Evolutionary conservation across 2,888 invertebrate species (phyloP).

Genomic region (Cosmorhoe ocellata): DNA sequence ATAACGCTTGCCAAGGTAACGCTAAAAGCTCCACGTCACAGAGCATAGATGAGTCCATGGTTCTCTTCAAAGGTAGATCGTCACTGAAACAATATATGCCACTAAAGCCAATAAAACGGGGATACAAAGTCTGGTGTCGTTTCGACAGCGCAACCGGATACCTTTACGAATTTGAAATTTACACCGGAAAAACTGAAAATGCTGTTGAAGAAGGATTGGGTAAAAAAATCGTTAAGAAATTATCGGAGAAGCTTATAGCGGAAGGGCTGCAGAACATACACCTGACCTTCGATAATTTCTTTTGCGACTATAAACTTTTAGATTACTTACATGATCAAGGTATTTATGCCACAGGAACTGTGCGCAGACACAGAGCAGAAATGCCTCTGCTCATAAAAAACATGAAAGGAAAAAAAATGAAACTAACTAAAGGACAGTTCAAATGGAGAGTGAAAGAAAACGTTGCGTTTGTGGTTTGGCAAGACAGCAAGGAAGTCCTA

Average conservation of each 20-base stretch:
- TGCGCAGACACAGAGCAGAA: conserved; percentile 24
- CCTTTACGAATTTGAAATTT: background rate
- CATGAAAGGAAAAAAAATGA: conserved; percentile 22
- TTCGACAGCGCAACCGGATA: conserved; percentile 24
- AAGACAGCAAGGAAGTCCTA: conserved; percentile 33
- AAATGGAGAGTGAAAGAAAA: conserved; percentile 35
- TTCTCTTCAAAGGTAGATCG: conserved; percentile 8
- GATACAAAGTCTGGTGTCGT: conserved; percentile 31
- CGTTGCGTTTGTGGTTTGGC: conserved; percentile 35
- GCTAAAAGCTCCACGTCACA: conserved; percentile 23
- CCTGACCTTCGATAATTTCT: background rate
- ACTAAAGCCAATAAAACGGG: too few relatives aligned
- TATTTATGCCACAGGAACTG: conserved; percentile 33
- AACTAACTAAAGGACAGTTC: conserved; percentile 25
- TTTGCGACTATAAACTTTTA: conserved; percentile 12
- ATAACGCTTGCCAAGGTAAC: conserved; percentile 14
- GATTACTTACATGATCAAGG: conserved; percentile 27
- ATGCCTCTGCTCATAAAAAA: conserved; percentile 22
- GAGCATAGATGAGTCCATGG: conserved; percentile 13
- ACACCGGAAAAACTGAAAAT: background rate
- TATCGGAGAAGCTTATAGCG: background rate
- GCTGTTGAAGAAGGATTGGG: background rate
- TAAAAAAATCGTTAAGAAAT: background rate
- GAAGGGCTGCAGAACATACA: background rate
- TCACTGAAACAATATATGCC: too few relatives aligned